Conservation (phyloP, 2,888 invertebrate genomes). For the Ichneumoninae sp. region DNA sequence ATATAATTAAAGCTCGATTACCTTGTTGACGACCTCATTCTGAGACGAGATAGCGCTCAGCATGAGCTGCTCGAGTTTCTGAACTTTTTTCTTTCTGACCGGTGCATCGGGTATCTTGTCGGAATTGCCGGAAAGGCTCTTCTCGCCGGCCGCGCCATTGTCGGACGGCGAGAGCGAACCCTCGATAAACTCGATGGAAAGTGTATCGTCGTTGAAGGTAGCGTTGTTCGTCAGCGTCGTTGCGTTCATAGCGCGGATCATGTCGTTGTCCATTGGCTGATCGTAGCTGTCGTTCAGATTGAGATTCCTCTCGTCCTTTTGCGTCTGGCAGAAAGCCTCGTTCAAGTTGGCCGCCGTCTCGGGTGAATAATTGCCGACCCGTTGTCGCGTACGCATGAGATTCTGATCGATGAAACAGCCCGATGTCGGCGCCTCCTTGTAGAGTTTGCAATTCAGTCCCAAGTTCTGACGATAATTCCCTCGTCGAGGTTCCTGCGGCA, state of each 20-base stretch:
- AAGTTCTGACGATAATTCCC: constrained; percentile 74
- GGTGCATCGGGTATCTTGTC: constrained; percentile 79
- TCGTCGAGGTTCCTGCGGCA: constrained; percentile 81
- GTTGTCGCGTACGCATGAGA: constrained; percentile 31
- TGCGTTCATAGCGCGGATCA: constrained; percentile 73
- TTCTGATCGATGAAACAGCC: constrained; percentile 49
- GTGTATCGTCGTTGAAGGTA: constrained; percentile 82
- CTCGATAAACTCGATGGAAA: constrained; percentile 80
- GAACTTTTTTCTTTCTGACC: constrained; percentile 80
- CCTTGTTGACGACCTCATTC: constrained; percentile 83
- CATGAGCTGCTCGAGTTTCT: constrained; percentile 82
- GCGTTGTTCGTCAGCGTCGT: constrained; percentile 82
- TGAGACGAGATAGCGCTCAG: constrained; percentile 82
- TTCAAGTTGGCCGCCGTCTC: constrained; percentile 80
- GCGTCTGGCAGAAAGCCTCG: constrained; percentile 78
- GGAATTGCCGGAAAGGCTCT: constrained; percentile 78
- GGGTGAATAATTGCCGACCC: constrained; percentile 75
- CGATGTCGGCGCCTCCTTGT: constrained; percentile 66
- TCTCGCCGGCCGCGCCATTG: constrained; percentile 73
- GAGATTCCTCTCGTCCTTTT: constrained; percentile 71
- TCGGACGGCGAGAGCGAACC: constrained; percentile 78
- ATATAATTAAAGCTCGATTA: constrained; percentile 52
- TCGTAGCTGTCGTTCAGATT: constrained; percentile 80
- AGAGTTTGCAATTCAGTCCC: constrained; percentile 69
- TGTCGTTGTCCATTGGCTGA: constrained; percentile 70